These are phyloP conservation scores for Sycobia sp. DNA, from an alignment of 1,140 invertebrate genomes.

Conservation along the genomic window DNA sequence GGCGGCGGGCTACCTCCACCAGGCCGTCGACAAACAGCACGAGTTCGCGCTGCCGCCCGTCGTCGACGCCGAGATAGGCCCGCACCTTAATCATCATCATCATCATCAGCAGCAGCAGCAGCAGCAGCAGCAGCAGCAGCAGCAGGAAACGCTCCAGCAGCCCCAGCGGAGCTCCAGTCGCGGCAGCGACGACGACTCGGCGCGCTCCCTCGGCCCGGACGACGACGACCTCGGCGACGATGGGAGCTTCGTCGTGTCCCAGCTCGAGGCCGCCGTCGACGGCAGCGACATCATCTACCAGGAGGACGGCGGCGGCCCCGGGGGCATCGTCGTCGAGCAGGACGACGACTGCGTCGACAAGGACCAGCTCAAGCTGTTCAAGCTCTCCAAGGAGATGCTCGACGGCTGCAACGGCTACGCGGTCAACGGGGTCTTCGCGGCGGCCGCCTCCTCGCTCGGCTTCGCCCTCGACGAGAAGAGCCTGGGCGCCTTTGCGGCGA, in stretches of 20 bases:
- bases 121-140: neutral
- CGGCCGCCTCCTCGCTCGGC: slow-evolving; percentile 1
- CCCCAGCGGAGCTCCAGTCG: slow-evolving; percentile 26
- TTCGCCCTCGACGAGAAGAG: slow-evolving; percentile 32
- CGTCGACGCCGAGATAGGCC: slow-evolving; percentile 26
- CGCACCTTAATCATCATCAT: no score
- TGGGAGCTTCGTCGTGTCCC: slow-evolving; percentile 21
- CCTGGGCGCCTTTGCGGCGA: slow-evolving; percentile 16
- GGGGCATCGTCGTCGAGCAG: slow-evolving; percentile 31
- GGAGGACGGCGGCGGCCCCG: slow-evolving; percentile 18
- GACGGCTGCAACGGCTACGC: slow-evolving; percentile 28
- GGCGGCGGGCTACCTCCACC: slow-evolving; percentile 11
- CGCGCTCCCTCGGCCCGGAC: slow-evolving; percentile 26
- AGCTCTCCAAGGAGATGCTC: slow-evolving; percentile 34
- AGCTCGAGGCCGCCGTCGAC: slow-evolving; percentile 32
- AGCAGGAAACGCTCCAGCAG: no score
- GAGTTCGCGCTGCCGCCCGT: slow-evolving; percentile 5
- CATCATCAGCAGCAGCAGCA: no score
- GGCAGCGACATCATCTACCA: slow-evolving; percentile 33
- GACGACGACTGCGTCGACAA: no score
- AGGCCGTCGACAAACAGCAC: slow-evolving; percentile 4
- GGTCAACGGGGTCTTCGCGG: slow-evolving; percentile 19
- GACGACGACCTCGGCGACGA: slow-evolving; percentile 38
- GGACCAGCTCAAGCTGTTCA: slow-evolving; percentile 33
- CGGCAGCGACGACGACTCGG: slow-evolving; percentile 30